phyloP scores from a whole-genome alignment of 2,888 invertebrate genomes.

The Heliconius aoede region DNA sequence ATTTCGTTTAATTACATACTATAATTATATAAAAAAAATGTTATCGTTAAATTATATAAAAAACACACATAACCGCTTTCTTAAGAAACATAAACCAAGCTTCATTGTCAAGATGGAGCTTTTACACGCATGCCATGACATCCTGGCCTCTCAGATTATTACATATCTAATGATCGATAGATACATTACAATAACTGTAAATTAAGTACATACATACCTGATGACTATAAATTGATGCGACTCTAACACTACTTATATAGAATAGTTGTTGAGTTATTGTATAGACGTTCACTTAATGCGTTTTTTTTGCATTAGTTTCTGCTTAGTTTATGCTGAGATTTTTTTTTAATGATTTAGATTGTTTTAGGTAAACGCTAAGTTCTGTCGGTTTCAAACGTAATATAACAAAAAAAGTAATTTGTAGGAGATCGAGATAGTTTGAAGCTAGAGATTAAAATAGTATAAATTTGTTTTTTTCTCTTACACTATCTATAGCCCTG shows the following conservation, averaged over 20 bases:
- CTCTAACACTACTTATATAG: neutral
- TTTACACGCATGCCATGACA: constrained; percentile 36
- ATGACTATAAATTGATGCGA: constrained; percentile 37
- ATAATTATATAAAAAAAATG: neutral
- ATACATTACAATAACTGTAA: constrained; percentile 45
- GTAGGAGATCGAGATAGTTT: no score
- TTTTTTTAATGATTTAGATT: no score
- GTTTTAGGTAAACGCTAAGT: no score
- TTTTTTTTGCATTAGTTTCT: neutral
- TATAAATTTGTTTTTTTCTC: neutral
- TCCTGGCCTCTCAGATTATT: constrained; percentile 43
- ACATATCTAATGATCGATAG: constrained; percentile 44
- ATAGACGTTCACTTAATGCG: neutral
- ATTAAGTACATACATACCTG: constrained; percentile 33
- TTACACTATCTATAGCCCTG: neutral
- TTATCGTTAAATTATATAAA: neutral
- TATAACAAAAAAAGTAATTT: neutral
- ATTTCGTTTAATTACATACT: neutral
- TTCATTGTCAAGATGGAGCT: constrained; percentile 19
- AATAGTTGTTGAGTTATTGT: neutral
- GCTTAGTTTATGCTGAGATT: neutral
- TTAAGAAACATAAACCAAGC: neutral
- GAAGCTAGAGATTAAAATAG: neutral
- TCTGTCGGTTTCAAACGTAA: neutral
- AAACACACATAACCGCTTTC: neutral